Evolutionary conservation across 2,888 invertebrate genomes (phyloP), one percentile per base, ranked within the genome.

Genomic region (Eurois occulta): DNA sequence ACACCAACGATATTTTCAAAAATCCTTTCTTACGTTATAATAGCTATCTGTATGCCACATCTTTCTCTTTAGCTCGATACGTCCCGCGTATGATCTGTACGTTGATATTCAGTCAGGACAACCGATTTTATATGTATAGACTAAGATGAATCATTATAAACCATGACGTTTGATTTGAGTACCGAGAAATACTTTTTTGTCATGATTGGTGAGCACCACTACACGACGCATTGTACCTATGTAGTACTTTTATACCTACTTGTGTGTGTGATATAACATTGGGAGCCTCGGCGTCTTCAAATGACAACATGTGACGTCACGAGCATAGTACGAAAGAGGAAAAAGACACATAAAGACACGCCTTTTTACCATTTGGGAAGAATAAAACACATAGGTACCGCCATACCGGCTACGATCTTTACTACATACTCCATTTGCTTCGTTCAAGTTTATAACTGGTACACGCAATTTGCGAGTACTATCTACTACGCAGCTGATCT

Each of bases 131-230:
- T 32, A 32, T 32, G 18, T 5, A n/a, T n/a, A 11, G 11, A 38
- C n/a, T 38, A 13, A 48, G 41, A 48, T 78, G 74, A 78, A 41
- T 65, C 78, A 78, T 81, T 65, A 32, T 4, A 6, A 32, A 72
- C 1, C 11, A 0, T 80, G 35, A 64, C 38, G 52, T 52, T 68
- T 28, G n/a, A 21, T 62, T 68, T 28, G 41, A 28, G 1, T 71
- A 28, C 24, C 48, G 18, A 32, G 62, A 43, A 48, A 64, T 43
- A 35, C 24, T 21, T 68, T 78, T 64, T 38, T 65, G 35, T 46
- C 0, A 24, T 35, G 24, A 46, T n/a, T 62, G 1, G n/a, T 52
- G 52, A 52, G 18, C 24, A 52, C n/a, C 35, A 52, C 18, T 21
- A 1, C 32, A 21, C 10, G 21, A 60, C 60, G 60, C 32, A 60